A percentile compares a stretch with the other conserved stretches of the same genome.
phyloP scores from a whole-genome alignment of 2,113 vertebrate genomes.

The Eurypyga helias region DNA sequence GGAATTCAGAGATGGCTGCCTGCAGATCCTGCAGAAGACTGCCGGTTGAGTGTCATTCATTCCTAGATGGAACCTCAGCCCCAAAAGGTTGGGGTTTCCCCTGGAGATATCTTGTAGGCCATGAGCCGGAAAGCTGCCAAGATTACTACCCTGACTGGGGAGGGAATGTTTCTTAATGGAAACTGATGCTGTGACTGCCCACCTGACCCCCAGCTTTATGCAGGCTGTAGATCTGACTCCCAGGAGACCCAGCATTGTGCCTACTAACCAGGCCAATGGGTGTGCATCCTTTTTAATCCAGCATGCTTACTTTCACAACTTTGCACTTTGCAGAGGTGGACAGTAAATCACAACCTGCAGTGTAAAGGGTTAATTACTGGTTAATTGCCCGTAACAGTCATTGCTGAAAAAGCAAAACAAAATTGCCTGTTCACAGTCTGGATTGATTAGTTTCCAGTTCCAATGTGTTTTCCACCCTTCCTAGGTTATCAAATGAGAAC shows the following conservation, averaged over 20 bases:
- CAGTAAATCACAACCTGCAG: not conserved
- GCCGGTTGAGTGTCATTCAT: accelerated
- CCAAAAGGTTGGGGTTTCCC: not conserved
- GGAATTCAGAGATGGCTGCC: not conserved
- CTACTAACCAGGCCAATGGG: not conserved
- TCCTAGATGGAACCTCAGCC: not conserved
- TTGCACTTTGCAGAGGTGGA: not conserved
- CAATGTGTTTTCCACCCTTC: not conserved
- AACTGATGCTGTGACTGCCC: not conserved
- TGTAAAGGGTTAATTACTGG: not conserved
- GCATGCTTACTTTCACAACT: accelerated
- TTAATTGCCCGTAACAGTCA: not conserved
- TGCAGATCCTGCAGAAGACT: not conserved
- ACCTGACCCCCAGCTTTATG: not conserved
- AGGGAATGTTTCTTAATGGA: not conserved
- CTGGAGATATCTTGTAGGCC: not conserved
- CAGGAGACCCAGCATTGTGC: not conserved
- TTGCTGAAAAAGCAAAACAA: not conserved
- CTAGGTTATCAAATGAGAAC: not conserved
- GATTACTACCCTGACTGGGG: not conserved
- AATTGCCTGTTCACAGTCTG: not conserved
- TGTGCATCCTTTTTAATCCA: not conserved
- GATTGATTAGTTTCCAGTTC: not conserved
- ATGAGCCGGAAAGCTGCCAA: not conserved
- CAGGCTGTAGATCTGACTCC: not conserved